Evolutionary conservation across 2,888 invertebrate species (phyloP), one percentile per base, ranked within the genome.

Genomic region (Heterodera filipjevi): DNA sequence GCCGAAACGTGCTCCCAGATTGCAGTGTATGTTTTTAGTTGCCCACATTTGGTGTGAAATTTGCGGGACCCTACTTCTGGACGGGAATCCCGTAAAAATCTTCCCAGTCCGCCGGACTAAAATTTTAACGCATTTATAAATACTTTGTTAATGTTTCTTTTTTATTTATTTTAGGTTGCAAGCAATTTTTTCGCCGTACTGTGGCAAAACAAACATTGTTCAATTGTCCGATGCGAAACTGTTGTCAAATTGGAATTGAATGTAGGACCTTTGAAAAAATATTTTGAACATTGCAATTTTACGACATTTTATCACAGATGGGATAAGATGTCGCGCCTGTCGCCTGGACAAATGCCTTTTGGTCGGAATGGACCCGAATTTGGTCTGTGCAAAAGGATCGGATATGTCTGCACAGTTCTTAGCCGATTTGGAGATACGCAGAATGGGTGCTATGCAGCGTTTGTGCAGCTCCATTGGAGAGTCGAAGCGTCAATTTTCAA

Each of bases 301-400:
- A 39, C 12, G 3, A 39, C 12, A 39, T 10, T 10, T 39, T 39
- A 10, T 39, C 39, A 39, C 16, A 59, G 59, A n/a, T 59, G n/a
- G 8, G 59, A n/a, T n/a, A 3, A 39, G 16, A 73, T 73, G 73
- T 22, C 53, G 53, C 32, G 73, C 49, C 16, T 73, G 73, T 64
- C 73, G 73, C 44, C 8, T 73, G 32, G 73, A 73, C 46, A 73
- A 73, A 46, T 73, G 73, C 44, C 64, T 73, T 27, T 3, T 27
- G 53, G 49, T 22, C 8, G 73, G 73, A 16, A 73, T 73, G 73
- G 49, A 49, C 22, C 73, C 73, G 33, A 33, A 22, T 19, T 0
- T 73, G 27, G 49, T 46, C 33, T 27, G 12, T 12, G 33, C 1
- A 3, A 10, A 8, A 30, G 10, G n/a, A 8, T 27, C 46, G 33